These are phyloP conservation scores for Sepioteuthis lessoniana DNA, from an alignment of 2,888 invertebrate genomes.

Conservation along the genomic window DNA sequence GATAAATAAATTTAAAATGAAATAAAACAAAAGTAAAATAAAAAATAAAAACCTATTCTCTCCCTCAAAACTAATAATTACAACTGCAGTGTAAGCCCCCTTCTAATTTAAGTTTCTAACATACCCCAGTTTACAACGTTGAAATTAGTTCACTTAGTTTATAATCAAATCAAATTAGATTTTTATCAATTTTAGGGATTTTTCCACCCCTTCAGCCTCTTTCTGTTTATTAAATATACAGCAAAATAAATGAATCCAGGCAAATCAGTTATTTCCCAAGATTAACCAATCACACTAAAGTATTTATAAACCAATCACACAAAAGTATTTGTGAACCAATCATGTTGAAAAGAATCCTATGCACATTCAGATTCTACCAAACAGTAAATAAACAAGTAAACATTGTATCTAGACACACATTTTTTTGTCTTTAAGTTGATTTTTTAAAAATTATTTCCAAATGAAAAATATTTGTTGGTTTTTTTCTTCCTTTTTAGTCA, in stretches of 20 bases:
- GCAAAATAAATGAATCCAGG: neutral
- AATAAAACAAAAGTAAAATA: neutral
- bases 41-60: neutral
- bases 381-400: neutral
- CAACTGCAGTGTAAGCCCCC: neutral
- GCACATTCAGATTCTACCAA: neutral
- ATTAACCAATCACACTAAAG: neutral
- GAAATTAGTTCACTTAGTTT: neutral
- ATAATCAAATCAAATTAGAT: slow-evolving; percentile 13
- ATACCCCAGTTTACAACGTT: neutral
- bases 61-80: neutral
- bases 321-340: neutral
- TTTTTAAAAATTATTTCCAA: neutral
- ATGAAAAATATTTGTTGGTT: neutral
- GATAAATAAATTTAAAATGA: neutral
- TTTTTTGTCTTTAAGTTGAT: neutral
- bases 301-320: neutral
- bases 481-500: too few species aligned
- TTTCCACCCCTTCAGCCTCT: neutral
- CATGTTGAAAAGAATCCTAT: neutral
- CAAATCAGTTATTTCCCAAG: slow-evolving; percentile 17
- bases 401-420: neutral
- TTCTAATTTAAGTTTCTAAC: neutral
- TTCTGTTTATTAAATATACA: slow-evolving; percentile 14
- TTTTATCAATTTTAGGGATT: slow-evolving; percentile 8